These are phyloP conservation scores for Thalassaphorura encarpata DNA, from an alignment of 1,140 invertebrate species.

Conservation along the genomic window DNA sequence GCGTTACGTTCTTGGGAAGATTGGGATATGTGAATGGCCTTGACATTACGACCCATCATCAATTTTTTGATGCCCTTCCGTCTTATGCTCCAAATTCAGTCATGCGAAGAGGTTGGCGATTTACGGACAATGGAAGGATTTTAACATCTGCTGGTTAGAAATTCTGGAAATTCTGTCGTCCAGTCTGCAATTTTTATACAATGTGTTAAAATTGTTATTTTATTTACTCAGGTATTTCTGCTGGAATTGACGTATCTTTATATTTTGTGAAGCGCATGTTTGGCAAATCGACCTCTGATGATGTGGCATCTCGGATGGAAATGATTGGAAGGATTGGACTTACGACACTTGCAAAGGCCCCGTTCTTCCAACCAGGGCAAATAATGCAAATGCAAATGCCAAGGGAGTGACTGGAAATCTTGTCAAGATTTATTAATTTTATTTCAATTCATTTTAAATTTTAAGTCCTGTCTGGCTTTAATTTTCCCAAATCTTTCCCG, in stretches of 20 bases:
- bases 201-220: background rate
- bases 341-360: background rate
- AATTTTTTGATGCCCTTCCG: background rate
- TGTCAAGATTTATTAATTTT: no score
- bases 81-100: constrained; percentile 3
- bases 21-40: background rate
- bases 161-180: constrained; percentile 2
- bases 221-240: constrained; percentile 8
- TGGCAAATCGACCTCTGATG: background rate
- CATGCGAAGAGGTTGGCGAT: background rate
- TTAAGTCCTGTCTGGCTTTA: no score
- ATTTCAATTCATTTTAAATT: no score
- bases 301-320: constrained; percentile 5
- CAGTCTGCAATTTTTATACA: background rate
- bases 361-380: no score
- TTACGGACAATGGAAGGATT: constrained; percentile 12
- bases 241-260: constrained; percentile 12
- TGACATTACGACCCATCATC: constrained; percentile 1
- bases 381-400: no score
- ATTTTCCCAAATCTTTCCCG: no score
- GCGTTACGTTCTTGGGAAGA: background rate
- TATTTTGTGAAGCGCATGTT: constrained; percentile 7
- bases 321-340: constrained; percentile 11
- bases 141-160: constrained; percentile 10
- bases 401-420: no score